Evolutionary conservation across 2,113 vertebrate species (phyloP).

Genomic region (Python bivittatus): DNA sequence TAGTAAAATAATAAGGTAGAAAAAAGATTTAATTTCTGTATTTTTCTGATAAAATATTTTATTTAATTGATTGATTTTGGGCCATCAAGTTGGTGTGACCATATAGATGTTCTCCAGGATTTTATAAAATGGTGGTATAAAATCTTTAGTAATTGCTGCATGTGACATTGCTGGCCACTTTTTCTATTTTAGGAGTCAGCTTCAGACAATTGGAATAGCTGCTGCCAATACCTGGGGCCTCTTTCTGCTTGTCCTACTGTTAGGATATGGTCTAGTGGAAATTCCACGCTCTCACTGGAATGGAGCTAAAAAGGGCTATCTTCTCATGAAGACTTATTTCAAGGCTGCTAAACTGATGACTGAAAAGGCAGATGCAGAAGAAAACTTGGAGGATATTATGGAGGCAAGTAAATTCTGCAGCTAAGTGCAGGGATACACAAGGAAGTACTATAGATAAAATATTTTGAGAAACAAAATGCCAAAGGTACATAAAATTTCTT

Average conservation of each 20-base stretch:
- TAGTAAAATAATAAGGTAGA: neutral
- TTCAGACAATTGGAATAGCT: constrained; percentile 91
- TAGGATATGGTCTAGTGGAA: constrained; percentile 93
- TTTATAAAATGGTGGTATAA: neutral
- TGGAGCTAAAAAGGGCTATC: constrained; percentile 81
- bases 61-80: neutral
- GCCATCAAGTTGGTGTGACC: neutral
- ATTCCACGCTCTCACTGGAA: constrained; percentile 93
- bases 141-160: neutral
- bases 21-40: neutral
- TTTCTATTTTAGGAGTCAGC: constrained; percentile 76
- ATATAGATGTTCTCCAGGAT: neutral
- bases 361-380: constrained; percentile 88
- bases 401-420: constrained; percentile 74
- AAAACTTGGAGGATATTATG: constrained; percentile 91
- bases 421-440: neutral
- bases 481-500: neutral
- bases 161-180: neutral
- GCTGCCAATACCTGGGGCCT: constrained; percentile 96
- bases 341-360: constrained; percentile 89
- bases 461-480: neutral
- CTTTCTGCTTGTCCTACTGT: constrained; percentile 89
- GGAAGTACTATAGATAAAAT: neutral
- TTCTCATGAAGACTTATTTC: constrained; percentile 90
- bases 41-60: neutral